Conservation (phyloP, 2,888 invertebrate species). For the Thymelicus sylvestris region DNA sequence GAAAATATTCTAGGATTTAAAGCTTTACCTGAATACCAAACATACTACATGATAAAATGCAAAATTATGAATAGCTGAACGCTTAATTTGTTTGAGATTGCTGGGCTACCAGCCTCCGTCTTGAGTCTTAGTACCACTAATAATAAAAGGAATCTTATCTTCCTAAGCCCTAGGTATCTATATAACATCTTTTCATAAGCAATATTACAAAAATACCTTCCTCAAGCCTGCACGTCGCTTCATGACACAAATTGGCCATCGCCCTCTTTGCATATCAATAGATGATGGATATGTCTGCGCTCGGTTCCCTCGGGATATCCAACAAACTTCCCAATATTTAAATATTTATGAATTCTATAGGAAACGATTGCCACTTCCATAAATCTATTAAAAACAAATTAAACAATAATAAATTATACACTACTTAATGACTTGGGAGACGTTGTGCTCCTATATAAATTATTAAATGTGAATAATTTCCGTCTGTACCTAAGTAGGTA, state of each 20-base stretch:
- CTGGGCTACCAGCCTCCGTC: too few relatives aligned
- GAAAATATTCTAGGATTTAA: neutral
- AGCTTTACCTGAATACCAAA: too few relatives aligned
- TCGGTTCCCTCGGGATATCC: conserved; percentile 1
- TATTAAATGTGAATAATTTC: too few relatives aligned
- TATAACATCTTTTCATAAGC: neutral
- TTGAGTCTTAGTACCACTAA: too few relatives aligned
- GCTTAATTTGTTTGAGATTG: too few relatives aligned
- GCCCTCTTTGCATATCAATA: conserved; percentile 18
- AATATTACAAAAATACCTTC: neutral
- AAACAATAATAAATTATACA: too few relatives aligned
- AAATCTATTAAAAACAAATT: too few relatives aligned
- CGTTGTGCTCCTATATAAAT: too few relatives aligned
- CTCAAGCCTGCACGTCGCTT: neutral
- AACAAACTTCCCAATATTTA: conserved; percentile 1
- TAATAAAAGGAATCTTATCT: neutral
- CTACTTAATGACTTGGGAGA: too few relatives aligned
- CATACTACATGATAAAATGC: too few relatives aligned
- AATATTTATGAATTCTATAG: conserved; percentile 2
- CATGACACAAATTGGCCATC: conserved; percentile 8
- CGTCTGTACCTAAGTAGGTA: too few relatives aligned
- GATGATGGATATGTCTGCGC: conserved; percentile 14
- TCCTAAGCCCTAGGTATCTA: neutral
- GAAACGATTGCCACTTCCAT: neutral
- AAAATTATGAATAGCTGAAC: too few relatives aligned